Base-by-base conservation (phyloP, 2,888 invertebrate genomes). In the Dryococelus australis region DNA sequence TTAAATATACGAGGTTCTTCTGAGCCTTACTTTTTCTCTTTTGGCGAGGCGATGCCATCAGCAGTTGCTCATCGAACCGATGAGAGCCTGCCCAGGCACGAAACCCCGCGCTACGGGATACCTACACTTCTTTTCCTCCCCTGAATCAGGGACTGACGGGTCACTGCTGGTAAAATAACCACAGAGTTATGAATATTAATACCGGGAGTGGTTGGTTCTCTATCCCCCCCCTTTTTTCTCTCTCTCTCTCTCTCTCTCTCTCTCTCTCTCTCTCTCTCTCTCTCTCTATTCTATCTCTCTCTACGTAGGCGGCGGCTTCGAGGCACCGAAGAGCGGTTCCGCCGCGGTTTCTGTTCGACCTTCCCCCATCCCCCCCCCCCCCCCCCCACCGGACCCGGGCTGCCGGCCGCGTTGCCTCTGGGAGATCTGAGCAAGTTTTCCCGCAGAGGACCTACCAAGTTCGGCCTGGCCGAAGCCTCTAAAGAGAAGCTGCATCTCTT, bases 111-210 rank as follows among this genome's bases (percentile, higher is more conserved):
- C 0, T 3, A 4, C 35, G 12, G 47, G 47, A 47, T 47, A 16
- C 16, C 5, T 47, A 47, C 8, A 6, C 47, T 6, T 79, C 1
- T 24, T 12, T 79, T 24, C 9, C 79, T 0, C 79, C 47, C 47
- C 1, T 35, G 47, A 16, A 47, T 47, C 47, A 47, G 47, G 16
- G 65, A 24, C 65, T 65, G 65, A 16, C 20, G 65, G 65, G 65
- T 65, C 65, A 65, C 65, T 65, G 65, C 65, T 65, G 65, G 65
- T 24, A 65, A 65, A 65, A 65, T 65, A 65, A 65, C 20, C 65
- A 65, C 65, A 8, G 65, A 65, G 65, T 65, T 65, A 65, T 65
- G 65, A 65, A 65, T 65, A 65, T 65, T 65, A 65, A 65, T 65
- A 65, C 0, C 65, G 65, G 16, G 65, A 65, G 65, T 65, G 65